Evolutionary conservation across 2,113 vertebrate species (phyloP).

Genomic region (Tenrec ecaudatus): DNA sequence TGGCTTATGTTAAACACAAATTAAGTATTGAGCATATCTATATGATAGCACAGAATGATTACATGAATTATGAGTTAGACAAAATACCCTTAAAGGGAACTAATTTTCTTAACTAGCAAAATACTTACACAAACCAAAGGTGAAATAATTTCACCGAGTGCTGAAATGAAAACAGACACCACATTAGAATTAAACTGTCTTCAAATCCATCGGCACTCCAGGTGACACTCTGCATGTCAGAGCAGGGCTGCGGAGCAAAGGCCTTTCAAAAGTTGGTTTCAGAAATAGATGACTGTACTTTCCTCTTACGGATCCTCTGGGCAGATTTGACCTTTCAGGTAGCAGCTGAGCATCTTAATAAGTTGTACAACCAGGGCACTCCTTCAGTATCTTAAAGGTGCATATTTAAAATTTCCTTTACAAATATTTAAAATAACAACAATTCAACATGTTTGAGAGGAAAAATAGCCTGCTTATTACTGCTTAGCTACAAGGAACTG

Average conservation of each 20-base stretch:
- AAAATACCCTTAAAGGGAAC: not conserved
- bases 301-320: not conserved
- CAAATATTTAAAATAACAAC: not conserved
- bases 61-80: not conserved
- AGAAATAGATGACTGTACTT: not conserved
- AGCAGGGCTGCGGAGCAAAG: not conserved
- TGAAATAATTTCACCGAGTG: not conserved
- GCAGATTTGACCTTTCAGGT: not conserved
- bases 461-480: not conserved
- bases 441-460: not conserved
- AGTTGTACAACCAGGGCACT: not conserved
- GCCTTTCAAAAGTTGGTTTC: not conserved
- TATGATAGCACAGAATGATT: not conserved
- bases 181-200: conserved; percentile 9
- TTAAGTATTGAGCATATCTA: not conserved
- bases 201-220: not conserved
- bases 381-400: not conserved
- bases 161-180: not conserved
- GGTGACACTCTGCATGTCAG: not conserved
- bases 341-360: not conserved
- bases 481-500: not conserved
- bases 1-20: not conserved
- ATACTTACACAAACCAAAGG: not conserved
- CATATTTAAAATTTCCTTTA: not conserved
- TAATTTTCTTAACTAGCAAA: not conserved